Evolutionary conservation across 2,888 invertebrate genomes (phyloP), one percentile per base, ranked within the genome.

Genomic region (Leucophenga maculata): DNA sequence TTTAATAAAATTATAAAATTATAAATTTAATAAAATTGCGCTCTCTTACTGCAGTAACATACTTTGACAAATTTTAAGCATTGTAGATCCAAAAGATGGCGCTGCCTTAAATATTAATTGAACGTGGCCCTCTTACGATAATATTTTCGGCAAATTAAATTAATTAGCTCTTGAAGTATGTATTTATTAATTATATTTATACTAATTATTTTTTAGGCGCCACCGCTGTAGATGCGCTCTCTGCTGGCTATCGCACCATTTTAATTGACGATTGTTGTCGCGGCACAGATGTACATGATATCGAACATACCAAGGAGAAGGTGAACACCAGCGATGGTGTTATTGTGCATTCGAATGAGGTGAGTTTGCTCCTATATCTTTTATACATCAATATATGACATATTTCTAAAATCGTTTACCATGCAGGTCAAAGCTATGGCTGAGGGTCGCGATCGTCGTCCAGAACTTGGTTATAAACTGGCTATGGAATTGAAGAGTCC

Each of bases 261-360:
- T 89, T 98, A 39, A 91, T 98, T 11, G 97, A 97, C 78, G 97
- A 98, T 89, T 97, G 97, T 75, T 93, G 95, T 79, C 92, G 97
- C 62, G 98, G 97, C 1, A 96, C 97, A 0, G 94, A 94, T 87
- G 89, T 94, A 32, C 91, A 93, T 20, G 96, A 95, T 85, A 97
- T 98, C 70, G 94, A 95, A 86, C 91, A 91, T 80, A 96, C 95
- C 55, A 95, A 94, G 87, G 90, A 93, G 69, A 93, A 92, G 72
- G 92, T 97, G 18, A 90, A 92, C 66, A 91, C 91, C 71, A 93
- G 93, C 83, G 92, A 94, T 83, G 97, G 95, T 0, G 93, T 96
- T 65, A 93, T 97, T 79, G 92, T 95, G 26, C 91, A 93, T 82
- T 94, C 96, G 0, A 92, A 92, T 74, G 91, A 93, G 91, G 94